A percentile compares a stretch with the other conserved stretches of the same genome.
Evolutionary conservation across 2,113 vertebrate species (phyloP).

Genomic region (Tylochromis polylepis): DNA sequence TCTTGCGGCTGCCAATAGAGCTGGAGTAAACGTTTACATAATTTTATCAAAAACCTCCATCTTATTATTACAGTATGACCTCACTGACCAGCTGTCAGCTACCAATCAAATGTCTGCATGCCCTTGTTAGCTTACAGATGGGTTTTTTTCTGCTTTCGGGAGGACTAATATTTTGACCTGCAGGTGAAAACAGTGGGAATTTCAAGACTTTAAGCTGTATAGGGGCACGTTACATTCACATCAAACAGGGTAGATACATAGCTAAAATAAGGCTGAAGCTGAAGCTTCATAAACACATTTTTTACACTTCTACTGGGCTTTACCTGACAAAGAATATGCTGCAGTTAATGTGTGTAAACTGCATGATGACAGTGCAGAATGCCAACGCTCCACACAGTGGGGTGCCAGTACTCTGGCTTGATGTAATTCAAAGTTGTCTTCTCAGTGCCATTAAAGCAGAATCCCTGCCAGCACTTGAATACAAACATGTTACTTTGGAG

Average conservation of each 20-base stretch:
- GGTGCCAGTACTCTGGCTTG: background rate
- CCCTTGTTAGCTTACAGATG: background rate
- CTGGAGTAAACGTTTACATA: background rate
- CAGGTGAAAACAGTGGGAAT: fast-evolving
- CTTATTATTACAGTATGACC: background rate
- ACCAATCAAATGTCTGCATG: background rate
- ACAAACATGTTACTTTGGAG: background rate
- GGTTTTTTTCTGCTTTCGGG: background rate
- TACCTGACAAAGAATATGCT: background rate
- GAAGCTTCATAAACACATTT: background rate
- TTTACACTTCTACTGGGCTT: background rate
- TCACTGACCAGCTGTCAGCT: background rate
- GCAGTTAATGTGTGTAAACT: background rate
- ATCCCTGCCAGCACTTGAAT: background rate
- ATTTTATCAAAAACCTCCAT: background rate
- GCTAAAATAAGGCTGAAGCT: background rate
- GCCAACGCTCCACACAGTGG: background rate
- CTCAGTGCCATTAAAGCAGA: background rate
- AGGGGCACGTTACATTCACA: background rate
- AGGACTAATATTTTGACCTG: background rate
- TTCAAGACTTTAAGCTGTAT: background rate
- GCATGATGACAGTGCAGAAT: background rate
- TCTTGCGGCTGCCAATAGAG: background rate
- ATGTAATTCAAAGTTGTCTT: background rate
- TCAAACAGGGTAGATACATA: background rate